Conservation (phyloP, 2,797 vertebrate species). For the Oryzias sinensis region DNA sequence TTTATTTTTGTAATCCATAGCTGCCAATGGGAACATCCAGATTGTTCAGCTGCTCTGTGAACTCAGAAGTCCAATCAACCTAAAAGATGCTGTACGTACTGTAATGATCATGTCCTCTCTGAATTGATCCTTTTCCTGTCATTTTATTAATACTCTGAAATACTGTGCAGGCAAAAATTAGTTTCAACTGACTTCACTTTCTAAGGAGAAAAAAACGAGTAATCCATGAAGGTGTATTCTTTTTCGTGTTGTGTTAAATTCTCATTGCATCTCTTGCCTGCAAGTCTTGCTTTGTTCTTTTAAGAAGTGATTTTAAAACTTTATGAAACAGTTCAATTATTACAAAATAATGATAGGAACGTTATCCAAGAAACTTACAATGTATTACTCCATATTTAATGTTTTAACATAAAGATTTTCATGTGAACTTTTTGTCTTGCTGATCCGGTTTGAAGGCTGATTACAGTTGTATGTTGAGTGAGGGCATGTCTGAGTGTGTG, state of each 20-base stretch:
- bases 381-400: too few relatives aligned
- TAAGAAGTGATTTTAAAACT: too few relatives aligned
- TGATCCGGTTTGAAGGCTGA: constrained; percentile 28
- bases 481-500: constrained; percentile 8
- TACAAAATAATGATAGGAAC: too few relatives aligned
- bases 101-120: constrained; percentile 23
- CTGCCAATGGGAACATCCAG: constrained; percentile 81
- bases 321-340: too few relatives aligned
- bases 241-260: too few relatives aligned
- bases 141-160: constrained; percentile 15
- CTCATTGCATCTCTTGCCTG: too few relatives aligned
- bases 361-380: too few relatives aligned
- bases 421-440: constrained; percentile 14
- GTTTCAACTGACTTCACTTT: neutral
- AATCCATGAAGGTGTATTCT: too few relatives aligned
- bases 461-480: constrained; percentile 12
- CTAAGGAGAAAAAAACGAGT: too few relatives aligned
- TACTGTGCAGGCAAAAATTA: constrained; percentile 29
- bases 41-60: constrained; percentile 88
- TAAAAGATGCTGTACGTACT: constrained; percentile 88
- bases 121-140: constrained; percentile 32
- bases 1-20: constrained; percentile 63
- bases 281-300: too few relatives aligned
- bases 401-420: neutral
- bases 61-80: constrained; percentile 83